A percentile compares a stretch with the other conserved stretches of the same genome.
Conservation (phyloP, 1,140 invertebrate genomes). For the Pogonognathellus flavescens region DNA sequence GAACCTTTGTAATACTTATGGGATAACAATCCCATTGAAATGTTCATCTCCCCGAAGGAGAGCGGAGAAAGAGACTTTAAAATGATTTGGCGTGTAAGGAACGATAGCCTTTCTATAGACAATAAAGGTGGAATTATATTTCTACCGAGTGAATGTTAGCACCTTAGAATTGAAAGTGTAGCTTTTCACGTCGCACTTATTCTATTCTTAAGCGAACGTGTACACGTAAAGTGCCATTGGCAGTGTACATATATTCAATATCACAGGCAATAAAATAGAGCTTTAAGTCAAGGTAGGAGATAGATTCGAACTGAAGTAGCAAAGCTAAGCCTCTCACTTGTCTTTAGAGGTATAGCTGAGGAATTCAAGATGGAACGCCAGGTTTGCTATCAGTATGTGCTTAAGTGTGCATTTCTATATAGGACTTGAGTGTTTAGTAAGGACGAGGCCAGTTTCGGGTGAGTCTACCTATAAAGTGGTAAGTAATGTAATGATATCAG, state of each 20-base stretch:
- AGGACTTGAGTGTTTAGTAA: no score
- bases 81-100: constrained; percentile 4
- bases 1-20: constrained; percentile 6
- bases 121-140: constrained; percentile 29
- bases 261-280: constrained; percentile 41
- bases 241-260: constrained; percentile 41
- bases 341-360: neutral
- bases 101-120: no score
- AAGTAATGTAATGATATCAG: no score
- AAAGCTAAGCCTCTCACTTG: neutral
- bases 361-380: neutral
- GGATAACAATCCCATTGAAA: constrained; percentile 32
- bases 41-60: constrained; percentile 18
- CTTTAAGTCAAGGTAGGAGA: constrained; percentile 25
- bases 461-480: no score
- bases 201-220: constrained; percentile 26
- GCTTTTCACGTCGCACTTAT: neutral
- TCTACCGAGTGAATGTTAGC: neutral
- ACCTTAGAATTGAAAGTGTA: constrained; percentile 18
- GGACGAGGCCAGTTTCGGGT: no score
- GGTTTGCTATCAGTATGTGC: neutral
- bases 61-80: constrained; percentile 7
- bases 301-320: constrained; percentile 28
- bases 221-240: constrained; percentile 29
- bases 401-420: no score